Base-by-base conservation (phyloP, 1,140 invertebrate genomes). In the Lepidurus couesii region DNA sequence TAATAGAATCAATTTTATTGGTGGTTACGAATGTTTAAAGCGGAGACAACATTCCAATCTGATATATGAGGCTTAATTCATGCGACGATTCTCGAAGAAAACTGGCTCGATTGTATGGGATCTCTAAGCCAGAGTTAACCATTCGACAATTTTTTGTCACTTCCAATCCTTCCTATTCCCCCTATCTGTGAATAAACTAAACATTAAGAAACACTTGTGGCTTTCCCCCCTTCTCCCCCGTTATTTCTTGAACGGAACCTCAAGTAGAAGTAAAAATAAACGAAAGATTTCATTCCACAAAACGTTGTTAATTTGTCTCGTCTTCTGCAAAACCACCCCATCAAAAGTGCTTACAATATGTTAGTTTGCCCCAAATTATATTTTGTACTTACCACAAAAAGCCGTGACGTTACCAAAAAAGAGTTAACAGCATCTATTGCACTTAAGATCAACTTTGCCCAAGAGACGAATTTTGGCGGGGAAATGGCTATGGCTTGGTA, bases 161-260 rank as follows among this genome's bases (percentile, higher is more conserved):
- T 65, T 65, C 53, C 53, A 16, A 65, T n/a, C 21, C 53, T 21
- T 65, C 13, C 53, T 65, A n/a, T 65, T 65, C 9, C 8, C 53
- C 53, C 16, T 65, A 65, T 13, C 53, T 65, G 45, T 47, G 53
- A 65, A 65, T 65, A 65, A 65, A 65, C 53, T 21, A 16, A 65
- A 13, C 53, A 16, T 65, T 34, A 65, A 65, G 13, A 13, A 65
- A n/a, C 53, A 65, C 53, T 21, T 65, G 53, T n/a, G 13, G 6
- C 53, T 21, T 65, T 65, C 21, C 21, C 21, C 13, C 53, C 53
- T 65, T 65, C 21, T 65, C 53, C 16, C 53, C 53, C 53, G 34
- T 34, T 4, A 34, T 34, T 65, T 65, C 21, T 21, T 65, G 53
- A 16, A 21, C 16, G 53, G 53, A 65, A 7, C 53, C 21, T 65